Percentiles rank a stretch among this genome's conserved stretches.
Conservation (phyloP, 2,113 vertebrate species). For the Hemiscyllium ocellatum region DNA sequence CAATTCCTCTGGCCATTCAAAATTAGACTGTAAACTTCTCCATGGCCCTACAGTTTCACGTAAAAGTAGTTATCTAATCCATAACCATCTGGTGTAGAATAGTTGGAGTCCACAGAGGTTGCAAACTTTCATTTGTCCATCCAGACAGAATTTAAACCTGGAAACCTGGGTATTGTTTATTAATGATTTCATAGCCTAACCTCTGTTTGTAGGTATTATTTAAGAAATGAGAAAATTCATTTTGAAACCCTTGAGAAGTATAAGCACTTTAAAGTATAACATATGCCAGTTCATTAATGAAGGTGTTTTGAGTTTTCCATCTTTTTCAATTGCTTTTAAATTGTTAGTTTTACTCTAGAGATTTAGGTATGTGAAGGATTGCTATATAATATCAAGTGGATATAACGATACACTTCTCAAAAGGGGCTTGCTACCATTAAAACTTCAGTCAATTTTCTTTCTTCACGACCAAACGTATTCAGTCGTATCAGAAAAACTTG, state of each 20-base stretch:
- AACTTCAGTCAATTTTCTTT: background rate
- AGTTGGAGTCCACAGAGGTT: background rate
- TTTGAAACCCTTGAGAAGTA: background rate
- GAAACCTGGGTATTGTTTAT: background rate
- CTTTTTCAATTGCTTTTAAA: background rate
- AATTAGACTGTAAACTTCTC: background rate
- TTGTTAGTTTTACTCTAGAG: background rate
- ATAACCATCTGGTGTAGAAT: background rate
- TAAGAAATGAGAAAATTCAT: background rate
- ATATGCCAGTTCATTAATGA: background rate
- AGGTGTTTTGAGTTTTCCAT: background rate
- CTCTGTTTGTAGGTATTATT: background rate
- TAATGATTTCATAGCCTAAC: background rate
- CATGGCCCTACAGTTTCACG: too few species aligned
- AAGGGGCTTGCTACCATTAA: conserved; percentile 1
- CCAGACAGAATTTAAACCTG: background rate
- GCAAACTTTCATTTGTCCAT: background rate
- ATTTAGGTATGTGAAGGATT: background rate
- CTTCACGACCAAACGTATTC: background rate
- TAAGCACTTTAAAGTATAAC: background rate
- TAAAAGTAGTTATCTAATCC: background rate
- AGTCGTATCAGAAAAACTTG: background rate
- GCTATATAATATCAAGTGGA: background rate
- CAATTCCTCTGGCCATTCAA: background rate
- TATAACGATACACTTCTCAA: background rate